These are phyloP conservation scores for Syrmaticus mikado DNA, from an alignment of 2,113 vertebrate species.

Conservation along the genomic window DNA sequence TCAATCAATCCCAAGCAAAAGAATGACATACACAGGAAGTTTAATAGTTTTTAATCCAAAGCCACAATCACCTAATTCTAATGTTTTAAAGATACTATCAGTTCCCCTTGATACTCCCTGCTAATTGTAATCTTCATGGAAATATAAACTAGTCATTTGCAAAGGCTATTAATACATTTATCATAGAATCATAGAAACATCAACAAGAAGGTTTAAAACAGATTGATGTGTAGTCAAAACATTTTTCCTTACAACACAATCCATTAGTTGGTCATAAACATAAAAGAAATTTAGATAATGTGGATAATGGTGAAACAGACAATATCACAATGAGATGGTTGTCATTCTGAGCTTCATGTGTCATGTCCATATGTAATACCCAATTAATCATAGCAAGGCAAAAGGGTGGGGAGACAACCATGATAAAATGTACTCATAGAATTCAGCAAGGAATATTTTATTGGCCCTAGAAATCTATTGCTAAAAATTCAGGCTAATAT, in stretches of 20 bases:
- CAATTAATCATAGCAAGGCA: constrained; percentile 40
- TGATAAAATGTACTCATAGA: accelerated
- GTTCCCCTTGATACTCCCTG: not conserved
- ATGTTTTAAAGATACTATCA: not conserved
- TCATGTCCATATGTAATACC: constrained; percentile 38
- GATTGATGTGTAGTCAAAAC: constrained; percentile 58
- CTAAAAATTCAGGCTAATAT: not conserved
- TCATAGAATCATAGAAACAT: not conserved
- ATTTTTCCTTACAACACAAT: constrained; percentile 60
- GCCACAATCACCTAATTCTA: not conserved
- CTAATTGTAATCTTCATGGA: not conserved
- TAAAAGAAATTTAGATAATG: constrained; percentile 70
- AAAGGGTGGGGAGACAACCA: not conserved
- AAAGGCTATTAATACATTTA: constrained; percentile 61
- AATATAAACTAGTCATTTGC: constrained; percentile 28
- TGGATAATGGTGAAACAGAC: constrained; percentile 24
- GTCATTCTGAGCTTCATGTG: constrained; percentile 40
- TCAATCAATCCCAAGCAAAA: not conserved
- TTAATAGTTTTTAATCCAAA: not conserved
- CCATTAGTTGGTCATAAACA: constrained; percentile 72
- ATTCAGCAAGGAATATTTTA: not conserved
- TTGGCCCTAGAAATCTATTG: not conserved
- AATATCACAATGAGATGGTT: constrained; percentile 22
- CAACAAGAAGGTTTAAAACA: not conserved
- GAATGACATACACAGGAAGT: not conserved